Conservation (phyloP, 2,797 vertebrate genomes). For the Tamandua tetradactyla region DNA sequence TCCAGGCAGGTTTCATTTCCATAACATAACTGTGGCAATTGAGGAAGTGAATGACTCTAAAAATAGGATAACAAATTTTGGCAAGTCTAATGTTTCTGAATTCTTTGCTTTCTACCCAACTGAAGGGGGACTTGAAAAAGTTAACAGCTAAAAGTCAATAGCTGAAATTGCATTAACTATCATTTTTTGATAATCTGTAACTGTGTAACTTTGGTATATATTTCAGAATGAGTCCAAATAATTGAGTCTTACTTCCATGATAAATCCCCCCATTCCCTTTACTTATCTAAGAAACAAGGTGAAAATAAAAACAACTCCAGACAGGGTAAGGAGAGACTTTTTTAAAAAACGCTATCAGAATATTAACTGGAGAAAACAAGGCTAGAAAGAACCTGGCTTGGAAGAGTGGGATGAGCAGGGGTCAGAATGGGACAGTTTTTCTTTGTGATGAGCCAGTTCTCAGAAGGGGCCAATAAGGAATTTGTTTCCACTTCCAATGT, state of each 20-base stretch:
- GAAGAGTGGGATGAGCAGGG: not conserved
- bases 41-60: not conserved
- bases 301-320: not conserved
- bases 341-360: not conserved
- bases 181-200: not conserved
- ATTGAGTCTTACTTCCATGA: not conserved
- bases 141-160: not conserved
- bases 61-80: not conserved
- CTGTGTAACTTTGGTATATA: not conserved
- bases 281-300: not conserved
- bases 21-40: not conserved
- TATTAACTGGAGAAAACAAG: not conserved
- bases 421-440: not conserved
- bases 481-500: not conserved
- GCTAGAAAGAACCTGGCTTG: not conserved
- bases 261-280: not conserved
- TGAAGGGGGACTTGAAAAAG: not conserved
- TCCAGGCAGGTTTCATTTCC: not conserved
- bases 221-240: slow-evolving; percentile 1
- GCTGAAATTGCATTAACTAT: not conserved
- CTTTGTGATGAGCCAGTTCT: not conserved
- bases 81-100: not conserved
- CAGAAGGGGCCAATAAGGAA: not conserved
- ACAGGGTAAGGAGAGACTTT: not conserved
- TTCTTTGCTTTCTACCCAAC: not conserved